These are phyloP conservation scores for Norana najaformis DNA, from an alignment of 2,888 invertebrate genomes.

Conservation along the genomic window DNA sequence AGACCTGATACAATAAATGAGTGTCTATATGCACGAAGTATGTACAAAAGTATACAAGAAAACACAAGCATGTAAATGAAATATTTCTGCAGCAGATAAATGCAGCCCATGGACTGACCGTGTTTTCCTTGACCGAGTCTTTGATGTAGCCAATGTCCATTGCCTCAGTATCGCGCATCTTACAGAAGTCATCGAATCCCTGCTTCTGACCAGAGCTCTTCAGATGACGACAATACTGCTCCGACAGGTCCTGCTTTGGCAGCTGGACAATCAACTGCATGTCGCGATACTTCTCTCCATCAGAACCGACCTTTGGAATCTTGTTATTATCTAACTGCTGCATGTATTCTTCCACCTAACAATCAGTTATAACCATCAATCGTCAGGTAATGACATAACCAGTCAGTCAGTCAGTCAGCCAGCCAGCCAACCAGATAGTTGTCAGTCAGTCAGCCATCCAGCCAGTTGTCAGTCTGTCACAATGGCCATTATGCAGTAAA, in stretches of 20 bases:
- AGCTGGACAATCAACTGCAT: constrained; percentile 84
- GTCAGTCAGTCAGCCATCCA: not conserved
- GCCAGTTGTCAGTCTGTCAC: not conserved
- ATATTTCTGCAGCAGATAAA: not conserved
- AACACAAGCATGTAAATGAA: not conserved
- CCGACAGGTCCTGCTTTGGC: constrained; percentile 79
- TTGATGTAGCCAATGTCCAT: constrained; percentile 68
- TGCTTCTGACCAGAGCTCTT: constrained; percentile 64
- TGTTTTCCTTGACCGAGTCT: not conserved
- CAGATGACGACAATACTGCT: constrained; percentile 83
- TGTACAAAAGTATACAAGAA: not conserved
- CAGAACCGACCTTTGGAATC: constrained; percentile 75
- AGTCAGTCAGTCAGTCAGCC: not conserved
- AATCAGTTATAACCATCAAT: not conserved
- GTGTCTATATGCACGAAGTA: no score
- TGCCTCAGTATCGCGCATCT: constrained; percentile 90
- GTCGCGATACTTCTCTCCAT: constrained; percentile 79
- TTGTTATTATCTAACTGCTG: constrained; percentile 81
- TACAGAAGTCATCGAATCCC: constrained; percentile 88
- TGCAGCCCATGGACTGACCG: not conserved
- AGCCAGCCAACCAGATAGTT: not conserved
- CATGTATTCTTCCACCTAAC: constrained; percentile 88
- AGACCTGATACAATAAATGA: no score
- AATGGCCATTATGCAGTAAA: not conserved
- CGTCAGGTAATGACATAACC: not conserved